Base-by-base conservation (phyloP, 2,797 vertebrate genomes). In the Nasua narica region DNA sequence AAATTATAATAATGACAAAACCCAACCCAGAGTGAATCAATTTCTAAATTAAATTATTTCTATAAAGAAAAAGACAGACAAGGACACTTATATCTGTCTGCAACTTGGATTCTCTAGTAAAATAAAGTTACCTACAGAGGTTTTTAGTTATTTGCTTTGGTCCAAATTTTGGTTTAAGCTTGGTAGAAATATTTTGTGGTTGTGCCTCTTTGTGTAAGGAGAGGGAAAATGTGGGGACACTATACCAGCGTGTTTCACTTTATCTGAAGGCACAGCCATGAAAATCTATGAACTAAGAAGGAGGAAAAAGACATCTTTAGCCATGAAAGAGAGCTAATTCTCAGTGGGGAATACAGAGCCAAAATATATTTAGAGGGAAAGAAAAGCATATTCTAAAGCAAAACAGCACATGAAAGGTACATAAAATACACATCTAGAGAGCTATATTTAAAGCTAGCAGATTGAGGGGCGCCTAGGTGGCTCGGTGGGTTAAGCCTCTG, bases 141-240 rank as follows among this genome's bases (percentile, higher is more conserved):
- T 88, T 94, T 87, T 82, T 48, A 94, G 52, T 92, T 60, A 87
- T 85, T 96, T 78, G 37, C 5, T 65, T 40, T 89, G n/a, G 37
- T 96, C 29, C 97, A 76, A 94, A 74, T 90, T 95, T 98, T 91
- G 8, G 79, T 88, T 95, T 93, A 56, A 95, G 69, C 3, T 81
- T 60, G 84, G 21, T 70, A 74, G 76, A 72, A 92, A 7, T 72
- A 87, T 90, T 84, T 94, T 74, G 5, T 65, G 93, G 14, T 32
- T 94, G 25, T 67, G 14, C 46, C 5, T 58, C 16, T 35, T 96
- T 89, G 16, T 70, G 29, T 81, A 60, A 81, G 54, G 92, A 94
- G 93, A 96, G 16, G n/a, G n/a, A 90, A 62, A 70, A 95, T 11
- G 23, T 21, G 89, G 40, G 89, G 58, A 85, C 48, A 11, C 7